Conservation (phyloP, 2,113 vertebrate species). For the Brachyistius frenatus region DNA sequence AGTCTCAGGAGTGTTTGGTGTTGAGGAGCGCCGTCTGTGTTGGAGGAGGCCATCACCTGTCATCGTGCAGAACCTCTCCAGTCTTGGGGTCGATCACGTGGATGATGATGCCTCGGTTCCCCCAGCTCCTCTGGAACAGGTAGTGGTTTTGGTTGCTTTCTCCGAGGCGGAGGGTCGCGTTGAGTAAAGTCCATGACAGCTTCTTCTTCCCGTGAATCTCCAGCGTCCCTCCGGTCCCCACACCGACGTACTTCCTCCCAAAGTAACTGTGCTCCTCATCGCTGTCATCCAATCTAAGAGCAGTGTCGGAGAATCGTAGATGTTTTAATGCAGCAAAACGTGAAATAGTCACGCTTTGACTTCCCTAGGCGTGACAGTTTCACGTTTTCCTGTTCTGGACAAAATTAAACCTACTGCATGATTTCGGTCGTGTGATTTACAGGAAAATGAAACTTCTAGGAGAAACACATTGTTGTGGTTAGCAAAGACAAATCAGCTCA, state of each 20-base stretch:
- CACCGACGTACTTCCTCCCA: conserved; percentile 93
- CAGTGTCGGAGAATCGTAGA: background rate
- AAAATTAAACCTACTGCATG: too few relatives aligned
- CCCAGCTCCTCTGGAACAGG: conserved; percentile 94
- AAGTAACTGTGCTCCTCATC: conserved; percentile 88
- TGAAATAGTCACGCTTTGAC: too few relatives aligned
- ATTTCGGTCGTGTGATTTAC: too few relatives aligned
- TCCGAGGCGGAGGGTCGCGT: conserved; percentile 90
- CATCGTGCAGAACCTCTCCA: conserved; percentile 87
- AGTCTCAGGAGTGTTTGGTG: background rate
- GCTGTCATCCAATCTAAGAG: conserved; percentile 87
- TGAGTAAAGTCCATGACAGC: conserved; percentile 95
- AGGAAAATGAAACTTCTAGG: too few relatives aligned
- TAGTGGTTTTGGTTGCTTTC: conserved; percentile 91
- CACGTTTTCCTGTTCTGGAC: too few relatives aligned
- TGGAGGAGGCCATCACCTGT: conserved; percentile 81
- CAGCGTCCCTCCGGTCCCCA: conserved; percentile 88
- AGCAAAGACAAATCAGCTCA: too few relatives aligned
- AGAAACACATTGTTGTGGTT: too few relatives aligned
- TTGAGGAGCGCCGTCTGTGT: background rate
- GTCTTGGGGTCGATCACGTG: conserved; percentile 90
- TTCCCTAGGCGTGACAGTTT: too few relatives aligned
- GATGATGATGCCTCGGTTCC: conserved; percentile 93
- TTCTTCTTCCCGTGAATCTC: conserved; percentile 93
- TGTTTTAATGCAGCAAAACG: background rate